Evolutionary conservation across 2,888 invertebrate species (phyloP).

Genomic region (Scaptomyza cyrtandrae): DNA sequence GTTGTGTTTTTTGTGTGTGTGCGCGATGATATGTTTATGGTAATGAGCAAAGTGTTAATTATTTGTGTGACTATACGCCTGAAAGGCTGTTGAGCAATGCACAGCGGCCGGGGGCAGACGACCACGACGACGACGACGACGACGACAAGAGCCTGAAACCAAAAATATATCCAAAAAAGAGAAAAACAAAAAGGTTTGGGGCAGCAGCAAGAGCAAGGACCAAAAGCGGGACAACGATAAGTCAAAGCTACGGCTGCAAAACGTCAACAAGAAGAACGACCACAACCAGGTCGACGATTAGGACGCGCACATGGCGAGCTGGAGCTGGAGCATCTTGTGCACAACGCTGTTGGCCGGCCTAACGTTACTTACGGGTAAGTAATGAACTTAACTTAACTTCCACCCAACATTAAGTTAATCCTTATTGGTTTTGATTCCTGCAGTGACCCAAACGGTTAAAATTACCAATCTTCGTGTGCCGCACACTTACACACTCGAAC

Average conservation of each 20-base stretch:
- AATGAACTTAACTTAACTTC: not conserved
- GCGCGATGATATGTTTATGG: slow-evolving; percentile 54
- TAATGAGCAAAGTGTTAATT: slow-evolving; percentile 37
- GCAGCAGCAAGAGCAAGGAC: not conserved
- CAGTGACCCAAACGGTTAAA: slow-evolving; percentile 83
- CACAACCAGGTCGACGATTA: slow-evolving; percentile 51
- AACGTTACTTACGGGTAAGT: slow-evolving; percentile 78
- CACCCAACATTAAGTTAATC: not conserved
- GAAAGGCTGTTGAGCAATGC: slow-evolving; percentile 62
- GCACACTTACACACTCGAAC: slow-evolving; percentile 83
- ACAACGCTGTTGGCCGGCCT: slow-evolving; percentile 80
- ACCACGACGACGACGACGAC: slow-evolving; percentile 11
- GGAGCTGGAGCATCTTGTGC: slow-evolving; percentile 76
- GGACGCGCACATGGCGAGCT: slow-evolving; percentile 79
- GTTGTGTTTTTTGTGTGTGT: slow-evolving; percentile 2
- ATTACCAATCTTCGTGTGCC: slow-evolving; percentile 85
- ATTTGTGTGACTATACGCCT: slow-evolving; percentile 46
- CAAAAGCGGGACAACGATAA: slow-evolving; percentile 23
- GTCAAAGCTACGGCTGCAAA: slow-evolving; percentile 48
- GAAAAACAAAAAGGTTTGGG: not conserved
- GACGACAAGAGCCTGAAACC: slow-evolving; percentile 4
- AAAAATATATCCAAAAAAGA: not conserved
- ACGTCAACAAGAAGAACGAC: slow-evolving; percentile 43
- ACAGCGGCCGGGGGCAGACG: slow-evolving; percentile 30
- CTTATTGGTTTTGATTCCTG: not conserved